Evolutionary conservation across 2,888 invertebrate genomes (phyloP), one percentile per base, ranked within the genome.

Genomic region (Lasioglossum leucozonium): DNA sequence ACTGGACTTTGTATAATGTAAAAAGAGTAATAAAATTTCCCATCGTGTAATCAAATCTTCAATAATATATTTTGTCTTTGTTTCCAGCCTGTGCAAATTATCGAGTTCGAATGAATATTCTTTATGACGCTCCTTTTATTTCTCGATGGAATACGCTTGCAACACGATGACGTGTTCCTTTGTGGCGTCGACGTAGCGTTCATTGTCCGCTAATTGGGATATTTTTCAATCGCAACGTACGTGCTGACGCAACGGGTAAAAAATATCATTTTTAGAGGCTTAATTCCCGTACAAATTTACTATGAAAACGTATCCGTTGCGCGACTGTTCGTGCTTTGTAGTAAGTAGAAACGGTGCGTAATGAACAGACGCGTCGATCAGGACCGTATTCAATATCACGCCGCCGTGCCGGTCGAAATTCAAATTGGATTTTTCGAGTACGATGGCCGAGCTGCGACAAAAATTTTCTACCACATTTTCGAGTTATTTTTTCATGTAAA

Each of bases 401-500:
- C 58, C 58, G 16, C n/a, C n/a, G n/a, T n/a, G 58, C 58, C 26
- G 26, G 13, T 1, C 26, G 58, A 16, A n/a, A 58, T 18, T 65
- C 65, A 65, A 65, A 65, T 65, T 65, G 58, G 1, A 58, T 58
- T 58, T 58, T 58, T 58, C 58, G 26, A 58, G 13, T 26, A 16
- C 13, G 58, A 4, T 13, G 5, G 26, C 3, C 62, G 62, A 62
- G 16, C 30, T 62, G 62, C 62, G 62, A 62, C 26, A 16, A 58
- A 30, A 62, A 30, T 30, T 62, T 30, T 13, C 62, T 30, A 62
- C 62, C 30, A 16, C 62, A 62, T 62, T 30, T 62, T 26, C 62
- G 16, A 62, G 30, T 37, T 51, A 44, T n/a, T 51, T 47, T 62
- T 62, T 62, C 62, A 62, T 69, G 62, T 42, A 81, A 81, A 62